A percentile compares a stretch with the other conserved stretches of the same genome.
phyloP scores from a whole-genome alignment of 2,888 invertebrate genomes.

The Beris chalybata region DNA sequence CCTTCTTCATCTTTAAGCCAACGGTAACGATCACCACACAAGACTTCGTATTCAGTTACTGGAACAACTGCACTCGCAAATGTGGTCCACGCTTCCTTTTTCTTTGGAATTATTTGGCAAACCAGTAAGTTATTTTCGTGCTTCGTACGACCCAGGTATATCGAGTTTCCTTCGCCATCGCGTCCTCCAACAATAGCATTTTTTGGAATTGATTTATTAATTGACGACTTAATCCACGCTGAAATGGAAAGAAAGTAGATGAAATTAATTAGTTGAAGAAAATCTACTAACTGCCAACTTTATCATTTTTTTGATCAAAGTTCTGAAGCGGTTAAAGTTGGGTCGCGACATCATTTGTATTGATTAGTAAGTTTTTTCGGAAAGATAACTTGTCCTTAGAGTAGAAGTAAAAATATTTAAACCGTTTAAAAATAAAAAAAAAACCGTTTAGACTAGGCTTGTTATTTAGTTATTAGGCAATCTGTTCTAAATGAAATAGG shows the following conservation, averaged over 20 bases:
- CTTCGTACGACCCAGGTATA: conserved; percentile 8
- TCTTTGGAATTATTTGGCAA: conserved; percentile 19
- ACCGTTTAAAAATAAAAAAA: no score
- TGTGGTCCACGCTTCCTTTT: conserved; percentile 10
- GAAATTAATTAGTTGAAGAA: no score
- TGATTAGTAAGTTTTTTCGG: no score
- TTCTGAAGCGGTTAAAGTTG: no score
- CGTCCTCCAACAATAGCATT: conserved; percentile 18
- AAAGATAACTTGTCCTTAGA: no score
- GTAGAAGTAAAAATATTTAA: no score
- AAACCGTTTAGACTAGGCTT: no score
- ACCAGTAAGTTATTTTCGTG: conserved; percentile 2
- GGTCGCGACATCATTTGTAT: no score
- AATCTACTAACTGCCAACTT: no score
- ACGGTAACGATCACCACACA: conserved; percentile 15
- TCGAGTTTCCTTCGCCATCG: conserved; percentile 15
- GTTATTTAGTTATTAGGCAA: no score
- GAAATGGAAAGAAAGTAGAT: conserved; percentile 12
- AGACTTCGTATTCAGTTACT: conserved; percentile 7
- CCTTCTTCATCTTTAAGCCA: conserved; percentile 17
- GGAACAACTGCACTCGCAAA: not conserved
- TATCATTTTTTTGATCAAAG: no score
- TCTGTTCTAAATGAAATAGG: no score
- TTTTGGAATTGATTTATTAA: conserved; percentile 13
- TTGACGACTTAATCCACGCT: conserved; percentile 20